Evolutionary conservation across 2,113 vertebrate genomes (phyloP), one percentile per base, ranked within the genome.

Genomic region (Herpailurus yagouaroundi): DNA sequence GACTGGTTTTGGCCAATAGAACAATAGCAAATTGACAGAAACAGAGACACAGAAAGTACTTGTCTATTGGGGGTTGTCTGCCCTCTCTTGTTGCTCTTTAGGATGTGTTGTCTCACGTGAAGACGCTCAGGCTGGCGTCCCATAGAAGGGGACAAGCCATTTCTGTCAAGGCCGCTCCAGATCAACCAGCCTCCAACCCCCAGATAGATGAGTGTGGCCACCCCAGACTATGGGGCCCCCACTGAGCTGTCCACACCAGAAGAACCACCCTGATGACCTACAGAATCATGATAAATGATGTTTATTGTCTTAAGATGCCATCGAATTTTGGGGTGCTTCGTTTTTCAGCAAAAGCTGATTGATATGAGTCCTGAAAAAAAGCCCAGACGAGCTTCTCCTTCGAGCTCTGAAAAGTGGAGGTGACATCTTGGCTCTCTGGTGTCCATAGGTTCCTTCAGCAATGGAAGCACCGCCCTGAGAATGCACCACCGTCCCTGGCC

Each of bases 111-210:
- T 4, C 50, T 93, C 63, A 33, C 1, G 3, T 2, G 33, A 84
- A 52, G 45, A 50, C 81, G 85, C 55, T 16, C 3, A 36, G 27
- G 71, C 16, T 89, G 63, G 36, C 6, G 31, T 36, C 8, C 3
- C 5, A 11, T 0, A 31, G 18, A 63, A 21, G 4, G 38, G 31
- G 50, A 33, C n/a, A 15, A 81, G 63, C 5, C 0, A 0, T 14
- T 60, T 18, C 71, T 45, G 14, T 19, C 55, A 14, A 41, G 77
- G 85, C 13, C 13, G 13, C 63, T 90, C 57, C 21, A 48, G 63
- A n/a, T n/a, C 82, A 12, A 68, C 12, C 64, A 82, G 60, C 19
- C 48, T 91, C 64, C 11, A 21, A 36, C 25, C 38, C 63, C 19
- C 6, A 92, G 68, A 87, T 6, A 81, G 8, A 41, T 7, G 7